Base-by-base conservation (phyloP, 2,888 invertebrate genomes). In the Polydrusus cervinus region DNA sequence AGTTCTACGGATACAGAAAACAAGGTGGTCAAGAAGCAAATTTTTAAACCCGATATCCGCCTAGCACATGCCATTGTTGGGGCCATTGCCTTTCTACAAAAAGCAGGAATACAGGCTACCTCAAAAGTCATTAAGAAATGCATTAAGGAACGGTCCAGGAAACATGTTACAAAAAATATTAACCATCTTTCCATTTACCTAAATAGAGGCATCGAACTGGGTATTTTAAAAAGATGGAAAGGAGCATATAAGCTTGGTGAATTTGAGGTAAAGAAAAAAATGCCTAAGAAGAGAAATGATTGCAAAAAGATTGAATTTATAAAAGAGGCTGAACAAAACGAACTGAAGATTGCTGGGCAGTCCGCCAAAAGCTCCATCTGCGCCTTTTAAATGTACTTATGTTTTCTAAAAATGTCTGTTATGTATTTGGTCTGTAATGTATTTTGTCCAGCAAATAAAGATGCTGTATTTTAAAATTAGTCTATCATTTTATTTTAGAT, bases 1-100 rank as follows among this genome's bases (percentile, higher is more conserved):
- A 25, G n/a, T 20, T 40, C 60, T 14, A 43, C 10, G 30, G 40
- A 11, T 9, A 61, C 49, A 38, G 7, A 20, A 0, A 38, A 13
- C 10, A 70, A 67, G 40, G 18, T 16, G 16, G 11, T n/a, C 8
- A 67, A 53, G 53, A 47, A 40, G 20, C 67, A 67, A 7, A 1
- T 45, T 11, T 81, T 81, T 57, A 81, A 79, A 64, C 79, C 81
- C 16, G 75, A 81, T 45, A 76, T 80, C n/a, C 74, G 78, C 45
- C 51, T 78, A 0, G 80, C 80, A 13, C 78, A 78, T 13, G 78
- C 80, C 5, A 74, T 81, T 10, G 75, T 81, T 13, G 75, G 78
- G 8, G 79, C 81, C 18, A 77, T 81, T 18, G 79, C 79, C 0
- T 78, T 79, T 69, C 71, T 83, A 38, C 81, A 83, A 55, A 79